Evolutionary conservation across 2,797 vertebrate species (phyloP).

Genomic region (Tokudaia muenninki): DNA sequence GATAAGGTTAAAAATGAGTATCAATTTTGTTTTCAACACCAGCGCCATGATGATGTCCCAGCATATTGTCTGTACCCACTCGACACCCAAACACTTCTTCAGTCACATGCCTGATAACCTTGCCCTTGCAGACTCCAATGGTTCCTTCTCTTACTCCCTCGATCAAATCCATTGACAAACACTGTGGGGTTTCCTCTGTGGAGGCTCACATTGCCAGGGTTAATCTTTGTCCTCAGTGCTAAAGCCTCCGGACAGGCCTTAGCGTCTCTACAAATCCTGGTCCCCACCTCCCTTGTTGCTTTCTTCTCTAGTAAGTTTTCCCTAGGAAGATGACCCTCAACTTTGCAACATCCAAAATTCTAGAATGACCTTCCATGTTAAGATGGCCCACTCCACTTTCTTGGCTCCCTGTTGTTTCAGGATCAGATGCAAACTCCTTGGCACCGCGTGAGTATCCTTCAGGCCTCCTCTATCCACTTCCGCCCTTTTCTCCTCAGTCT

Average conservation of each 20-base stretch:
- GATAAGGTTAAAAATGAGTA: background rate
- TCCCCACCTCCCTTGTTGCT: background rate
- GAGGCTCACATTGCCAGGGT: background rate
- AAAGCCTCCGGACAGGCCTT: background rate
- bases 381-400: background rate
- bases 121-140: background rate
- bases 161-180: background rate
- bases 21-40: slow-evolving; percentile 2
- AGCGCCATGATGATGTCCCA: background rate
- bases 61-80: background rate
- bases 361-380: background rate
- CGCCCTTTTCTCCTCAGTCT: background rate
- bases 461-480: background rate
- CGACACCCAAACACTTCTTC: background rate
- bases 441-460: background rate
- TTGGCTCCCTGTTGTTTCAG: background rate
- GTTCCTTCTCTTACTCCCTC: background rate
- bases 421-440: background rate
- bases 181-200: background rate
- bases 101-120: background rate
- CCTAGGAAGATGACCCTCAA: background rate
- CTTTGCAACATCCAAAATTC: background rate
- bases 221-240: background rate
- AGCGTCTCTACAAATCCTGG: background rate
- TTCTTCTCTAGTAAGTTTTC: background rate